Base-by-base conservation (phyloP, 1,140 invertebrate genomes). In the Brachionus rubens region DNA sequence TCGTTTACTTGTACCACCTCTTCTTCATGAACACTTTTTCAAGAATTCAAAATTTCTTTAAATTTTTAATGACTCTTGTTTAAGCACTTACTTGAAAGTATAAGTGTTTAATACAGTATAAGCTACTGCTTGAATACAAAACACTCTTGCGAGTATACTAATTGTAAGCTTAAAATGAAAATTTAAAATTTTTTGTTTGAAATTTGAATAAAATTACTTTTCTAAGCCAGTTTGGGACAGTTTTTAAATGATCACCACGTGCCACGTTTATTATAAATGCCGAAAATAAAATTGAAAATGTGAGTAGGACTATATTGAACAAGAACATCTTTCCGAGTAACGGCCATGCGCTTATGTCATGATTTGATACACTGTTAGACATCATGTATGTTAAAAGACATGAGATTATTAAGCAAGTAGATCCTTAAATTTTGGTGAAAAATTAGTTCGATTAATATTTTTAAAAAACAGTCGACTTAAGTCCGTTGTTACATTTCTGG, bases 81-180 rank as follows among this genome's bases (percentile, higher is more conserved):
- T 16, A 24, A 40, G 1, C 16, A 16, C 7, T 46, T 70, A 70
- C 68, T 47, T 72, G 21, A 72, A 72, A 26, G 46, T n/a, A 54
- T 72, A 72, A 24, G 68, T 50, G 16, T 72, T 72, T 48, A 72
- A 30, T 6, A 72, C 68, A 26, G 68, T 72, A 24, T 72, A 72
- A 12, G 68, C 50, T 10, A 72, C 33, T 30, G 68, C 46, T 50
- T 72, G 68, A 50, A 72, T 40, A 28, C 68, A 72, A 33, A 72
- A 72, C 40, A 72, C 30, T 54, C 19, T 72, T 21, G 68, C 30
- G 24, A 72, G 33, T 50, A 72, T 33, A 40, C 50, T 72, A n/a
- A 72, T 28, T 33, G 68, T 72, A 3, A 72, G 12, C 68, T 72
- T 72, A 3, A 72, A 43, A 14, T 7, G 3, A 14, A 50, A 72